These are phyloP conservation scores for Nephrotoma flavescens DNA, from an alignment of 2,888 invertebrate genomes.

Conservation along the genomic window DNA sequence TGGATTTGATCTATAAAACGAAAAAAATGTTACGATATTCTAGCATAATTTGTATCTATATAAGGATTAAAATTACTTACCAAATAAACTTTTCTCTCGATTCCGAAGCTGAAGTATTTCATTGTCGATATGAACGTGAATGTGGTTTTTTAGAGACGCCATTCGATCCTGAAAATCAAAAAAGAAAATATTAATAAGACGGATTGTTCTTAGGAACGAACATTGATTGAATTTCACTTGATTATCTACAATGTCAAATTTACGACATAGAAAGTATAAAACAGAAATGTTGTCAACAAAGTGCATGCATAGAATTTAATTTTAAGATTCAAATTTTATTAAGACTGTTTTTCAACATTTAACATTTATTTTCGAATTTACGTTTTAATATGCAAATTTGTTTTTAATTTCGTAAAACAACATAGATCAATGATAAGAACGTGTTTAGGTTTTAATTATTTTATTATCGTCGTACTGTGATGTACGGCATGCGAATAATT, in stretches of 20 bases:
- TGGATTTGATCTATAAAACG: neutral
- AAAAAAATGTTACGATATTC: neutral
- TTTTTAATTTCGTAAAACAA: neutral
- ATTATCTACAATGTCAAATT: neutral
- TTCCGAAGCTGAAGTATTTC: slow-evolving; percentile 37
- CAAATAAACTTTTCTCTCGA: slow-evolving; percentile 32
- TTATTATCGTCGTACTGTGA: neutral
- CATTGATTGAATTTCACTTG: neutral
- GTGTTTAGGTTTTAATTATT: neutral
- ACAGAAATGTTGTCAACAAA: neutral
- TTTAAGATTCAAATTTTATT: neutral
- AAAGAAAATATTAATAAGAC: slow-evolving; percentile 3
- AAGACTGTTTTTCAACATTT: neutral
- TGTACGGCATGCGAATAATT: neutral
- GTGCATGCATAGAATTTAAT: neutral
- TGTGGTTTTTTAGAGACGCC: slow-evolving; percentile 37
- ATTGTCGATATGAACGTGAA: slow-evolving; percentile 36
- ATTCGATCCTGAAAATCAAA: slow-evolving; percentile 33
- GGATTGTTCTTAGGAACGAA: neutral
- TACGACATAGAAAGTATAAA: neutral
- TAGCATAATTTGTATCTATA: too few relatives aligned
- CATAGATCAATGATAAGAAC: neutral
- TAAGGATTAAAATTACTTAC: slow-evolving; percentile 18
- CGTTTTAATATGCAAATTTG: neutral
- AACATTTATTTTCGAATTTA: neutral